Evolutionary conservation across 2,113 vertebrate species (phyloP).

Genomic region (Pipa parva): DNA sequence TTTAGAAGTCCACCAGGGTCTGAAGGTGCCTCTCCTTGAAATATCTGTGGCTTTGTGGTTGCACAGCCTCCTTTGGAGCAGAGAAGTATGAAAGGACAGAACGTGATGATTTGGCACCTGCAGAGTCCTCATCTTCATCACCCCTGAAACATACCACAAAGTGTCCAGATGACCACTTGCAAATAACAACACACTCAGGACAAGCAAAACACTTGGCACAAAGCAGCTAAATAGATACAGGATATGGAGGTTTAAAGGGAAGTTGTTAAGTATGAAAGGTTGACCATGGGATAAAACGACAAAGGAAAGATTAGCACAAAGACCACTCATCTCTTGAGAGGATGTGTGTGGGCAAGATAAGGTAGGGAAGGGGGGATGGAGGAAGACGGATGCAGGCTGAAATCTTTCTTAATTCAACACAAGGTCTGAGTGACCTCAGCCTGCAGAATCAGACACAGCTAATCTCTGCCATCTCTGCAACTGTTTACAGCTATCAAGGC

Average conservation of each 20-base stretch:
- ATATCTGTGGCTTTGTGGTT: constrained; percentile 68
- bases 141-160: constrained; percentile 59
- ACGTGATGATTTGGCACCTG: constrained; percentile 55
- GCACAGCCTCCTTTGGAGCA: constrained; percentile 39
- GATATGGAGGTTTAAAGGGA: too few relatives aligned
- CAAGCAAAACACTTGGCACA: too few relatives aligned
- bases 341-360: background rate
- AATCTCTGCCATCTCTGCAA: constrained; percentile 18
- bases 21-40: constrained; percentile 76
- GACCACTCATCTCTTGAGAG: background rate
- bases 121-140: constrained; percentile 61
- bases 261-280: too few relatives aligned
- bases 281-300: background rate
- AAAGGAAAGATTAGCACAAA: constrained; percentile 16
- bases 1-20: constrained; percentile 54
- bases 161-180: too few relatives aligned
- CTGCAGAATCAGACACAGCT: constrained; percentile 27
- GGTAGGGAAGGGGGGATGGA: background rate
- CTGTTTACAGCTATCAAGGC: constrained; percentile 29
- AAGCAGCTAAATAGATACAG: too few relatives aligned
- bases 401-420: constrained; percentile 19
- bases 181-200: too few relatives aligned
- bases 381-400: background rate
- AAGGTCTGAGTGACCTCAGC: constrained; percentile 37
- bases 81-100: constrained; percentile 71